phyloP scores from a whole-genome alignment of 2,888 invertebrate species.

The Miltochrista miniata region DNA sequence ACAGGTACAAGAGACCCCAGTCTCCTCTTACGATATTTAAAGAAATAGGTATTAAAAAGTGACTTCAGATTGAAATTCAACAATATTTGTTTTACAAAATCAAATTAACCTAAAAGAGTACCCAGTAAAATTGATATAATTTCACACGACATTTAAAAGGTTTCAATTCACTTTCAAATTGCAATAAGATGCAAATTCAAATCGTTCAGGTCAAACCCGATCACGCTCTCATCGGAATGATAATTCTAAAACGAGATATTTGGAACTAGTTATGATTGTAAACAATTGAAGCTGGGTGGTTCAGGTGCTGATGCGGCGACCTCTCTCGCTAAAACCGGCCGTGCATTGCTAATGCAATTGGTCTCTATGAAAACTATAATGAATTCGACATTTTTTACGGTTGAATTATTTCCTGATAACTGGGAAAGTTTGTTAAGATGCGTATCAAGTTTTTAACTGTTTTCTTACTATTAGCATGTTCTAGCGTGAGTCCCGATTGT shows the following conservation, averaged over 20 bases:
- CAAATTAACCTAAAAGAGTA: neutral
- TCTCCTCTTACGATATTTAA: too few relatives aligned
- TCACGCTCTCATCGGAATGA: constrained; percentile 72
- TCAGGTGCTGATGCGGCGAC: constrained; percentile 50
- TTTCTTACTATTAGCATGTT: too few relatives aligned
- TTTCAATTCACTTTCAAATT: constrained; percentile 38
- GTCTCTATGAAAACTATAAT: constrained; percentile 35
- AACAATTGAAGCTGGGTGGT: constrained; percentile 66
- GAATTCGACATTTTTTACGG: constrained; percentile 11
- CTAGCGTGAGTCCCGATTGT: too few relatives aligned
- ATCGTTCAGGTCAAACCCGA: constrained; percentile 62
- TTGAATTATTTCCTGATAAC: constrained; percentile 27
- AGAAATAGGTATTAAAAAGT: too few relatives aligned
- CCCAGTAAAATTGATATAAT: constrained; percentile 1
- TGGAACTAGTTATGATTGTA: constrained; percentile 53
- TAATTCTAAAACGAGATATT: constrained; percentile 56
- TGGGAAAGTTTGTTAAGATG: constrained; percentile 15
- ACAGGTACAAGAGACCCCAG: too few relatives aligned
- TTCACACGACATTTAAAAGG: constrained; percentile 26
- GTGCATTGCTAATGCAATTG: constrained; percentile 26
- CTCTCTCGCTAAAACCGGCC: constrained; percentile 47
- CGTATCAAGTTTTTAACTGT: constrained; percentile 9
- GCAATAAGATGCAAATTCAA: constrained; percentile 58
- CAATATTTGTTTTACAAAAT: neutral
- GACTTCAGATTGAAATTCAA: too few relatives aligned